These are phyloP conservation scores for Spheniscus mendiculus DNA, from an alignment of 2,113 vertebrate species.

Conservation along the genomic window DNA sequence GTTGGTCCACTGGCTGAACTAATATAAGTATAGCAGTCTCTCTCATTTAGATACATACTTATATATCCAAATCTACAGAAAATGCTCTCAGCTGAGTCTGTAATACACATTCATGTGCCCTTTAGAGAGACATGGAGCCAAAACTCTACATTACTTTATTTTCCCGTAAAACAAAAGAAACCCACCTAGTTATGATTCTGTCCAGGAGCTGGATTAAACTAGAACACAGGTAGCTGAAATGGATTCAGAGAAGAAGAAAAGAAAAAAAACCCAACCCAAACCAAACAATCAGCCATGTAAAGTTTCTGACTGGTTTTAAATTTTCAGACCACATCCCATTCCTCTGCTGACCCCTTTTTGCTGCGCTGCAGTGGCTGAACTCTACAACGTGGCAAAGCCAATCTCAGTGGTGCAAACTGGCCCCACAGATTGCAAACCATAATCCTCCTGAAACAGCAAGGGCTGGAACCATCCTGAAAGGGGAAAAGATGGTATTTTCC, in stretches of 20 bases:
- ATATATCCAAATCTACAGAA: neutral
- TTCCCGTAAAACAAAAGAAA: neutral
- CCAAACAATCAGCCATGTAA: neutral
- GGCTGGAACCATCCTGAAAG: neutral
- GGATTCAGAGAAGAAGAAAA: neutral
- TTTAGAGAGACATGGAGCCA: neutral
- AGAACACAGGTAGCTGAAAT: neutral
- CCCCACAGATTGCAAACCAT: neutral
- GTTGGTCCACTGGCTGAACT: neutral
- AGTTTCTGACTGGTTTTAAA: neutral
- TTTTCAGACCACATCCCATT: neutral
- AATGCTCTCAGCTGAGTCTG: neutral
- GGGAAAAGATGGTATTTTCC: neutral
- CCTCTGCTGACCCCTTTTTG: neutral
- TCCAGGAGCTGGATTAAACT: neutral
- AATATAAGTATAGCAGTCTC: neutral
- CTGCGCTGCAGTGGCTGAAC: neutral
- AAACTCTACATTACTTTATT: neutral
- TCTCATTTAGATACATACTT: neutral
- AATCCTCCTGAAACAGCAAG: neutral
- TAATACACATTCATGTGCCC: neutral
- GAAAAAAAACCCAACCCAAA: no score
- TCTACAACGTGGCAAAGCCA: neutral
- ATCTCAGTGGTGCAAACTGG: neutral
- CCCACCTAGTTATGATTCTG: neutral